phyloP scores from a whole-genome alignment of 2,797 vertebrate species.

The Anomalospiza imberbis region DNA sequence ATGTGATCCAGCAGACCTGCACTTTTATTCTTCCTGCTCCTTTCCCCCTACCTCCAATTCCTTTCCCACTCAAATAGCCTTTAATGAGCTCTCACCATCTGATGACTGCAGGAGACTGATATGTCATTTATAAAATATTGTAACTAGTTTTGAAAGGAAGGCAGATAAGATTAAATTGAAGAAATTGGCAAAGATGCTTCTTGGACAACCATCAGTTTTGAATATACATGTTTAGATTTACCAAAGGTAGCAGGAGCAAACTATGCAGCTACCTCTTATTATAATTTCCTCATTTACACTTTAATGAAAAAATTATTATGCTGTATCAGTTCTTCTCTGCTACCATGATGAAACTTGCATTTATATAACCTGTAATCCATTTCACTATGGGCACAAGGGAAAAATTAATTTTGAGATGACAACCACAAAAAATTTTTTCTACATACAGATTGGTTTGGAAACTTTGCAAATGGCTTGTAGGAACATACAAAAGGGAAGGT shows the following conservation, averaged over 20 bases:
- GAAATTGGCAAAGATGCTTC: not conserved
- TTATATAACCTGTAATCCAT: constrained; percentile 67
- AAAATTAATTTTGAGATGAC: constrained; percentile 58
- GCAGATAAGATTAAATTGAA: not conserved
- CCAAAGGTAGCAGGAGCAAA: constrained; percentile 1
- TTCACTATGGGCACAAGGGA: constrained; percentile 49
- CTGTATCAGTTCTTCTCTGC: constrained; percentile 68
- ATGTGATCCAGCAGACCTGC: not conserved
- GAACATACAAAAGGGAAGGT: constrained; percentile 17
- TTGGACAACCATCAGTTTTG: not conserved
- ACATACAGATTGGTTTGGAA: not conserved
- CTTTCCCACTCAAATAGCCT: not conserved
- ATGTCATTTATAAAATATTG: not conserved
- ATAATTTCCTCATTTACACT: constrained; percentile 70
- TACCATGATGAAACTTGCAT: constrained; percentile 66
- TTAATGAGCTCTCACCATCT: not conserved
- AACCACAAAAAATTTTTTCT: not conserved
- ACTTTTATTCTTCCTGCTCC: not conserved
- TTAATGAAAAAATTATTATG: constrained; percentile 88
- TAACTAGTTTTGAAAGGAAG: constrained; percentile 10
- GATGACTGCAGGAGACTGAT: not conserved
- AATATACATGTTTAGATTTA: not conserved
- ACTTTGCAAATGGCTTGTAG: constrained; percentile 42
- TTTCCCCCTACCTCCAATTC: fast-evolving
- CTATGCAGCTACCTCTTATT: not conserved